These are phyloP conservation scores for Drosophila sp. DNA, from an alignment of 1,140 invertebrate genomes.

Conservation along the genomic window DNA sequence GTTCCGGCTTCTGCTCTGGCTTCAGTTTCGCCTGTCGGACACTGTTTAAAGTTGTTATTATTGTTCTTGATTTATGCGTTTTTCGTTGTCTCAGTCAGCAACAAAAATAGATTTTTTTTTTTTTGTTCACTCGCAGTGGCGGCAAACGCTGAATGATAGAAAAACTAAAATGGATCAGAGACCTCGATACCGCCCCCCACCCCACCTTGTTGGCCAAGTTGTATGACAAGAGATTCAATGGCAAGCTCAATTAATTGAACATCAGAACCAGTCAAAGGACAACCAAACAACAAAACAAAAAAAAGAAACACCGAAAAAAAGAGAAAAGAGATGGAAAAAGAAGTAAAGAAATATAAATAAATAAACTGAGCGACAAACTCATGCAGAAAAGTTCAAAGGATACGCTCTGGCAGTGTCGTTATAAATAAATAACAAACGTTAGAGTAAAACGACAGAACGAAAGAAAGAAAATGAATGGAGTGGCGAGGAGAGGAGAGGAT, in stretches of 20 bases:
- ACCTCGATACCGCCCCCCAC: neutral
- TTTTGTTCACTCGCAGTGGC: neutral
- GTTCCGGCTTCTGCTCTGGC: neutral
- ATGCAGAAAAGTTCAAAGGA: conserved; percentile 79
- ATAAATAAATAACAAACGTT: conserved; percentile 81
- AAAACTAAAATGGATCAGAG: neutral
- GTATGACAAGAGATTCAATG: conserved; percentile 43
- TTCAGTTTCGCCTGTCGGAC: conserved; percentile 4
- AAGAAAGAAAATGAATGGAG: conserved; percentile 19
- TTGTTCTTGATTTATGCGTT: conserved; percentile 42
- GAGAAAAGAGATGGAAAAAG: conserved; percentile 12
- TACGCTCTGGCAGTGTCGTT: conserved; percentile 67
- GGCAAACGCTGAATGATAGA: neutral
- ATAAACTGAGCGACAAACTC: conserved; percentile 70
- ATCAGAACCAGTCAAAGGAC: conserved; percentile 56
- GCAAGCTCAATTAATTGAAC: conserved; percentile 69
- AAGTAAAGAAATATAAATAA: conserved; percentile 39
- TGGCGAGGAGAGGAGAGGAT: conserved; percentile 5
- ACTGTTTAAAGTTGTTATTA: conserved; percentile 37
- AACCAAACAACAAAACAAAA: conserved; percentile 23
- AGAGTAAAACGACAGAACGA: conserved; percentile 42
- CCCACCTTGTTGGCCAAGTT: neutral
- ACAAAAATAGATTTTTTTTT: neutral
- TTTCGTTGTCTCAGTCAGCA: conserved; percentile 21
- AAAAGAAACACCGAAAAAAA: conserved; percentile 22